Evolutionary conservation across 2,797 vertebrate species (phyloP), one percentile per base, ranked within the genome.

Genomic region (Pampus argenteus): DNA sequence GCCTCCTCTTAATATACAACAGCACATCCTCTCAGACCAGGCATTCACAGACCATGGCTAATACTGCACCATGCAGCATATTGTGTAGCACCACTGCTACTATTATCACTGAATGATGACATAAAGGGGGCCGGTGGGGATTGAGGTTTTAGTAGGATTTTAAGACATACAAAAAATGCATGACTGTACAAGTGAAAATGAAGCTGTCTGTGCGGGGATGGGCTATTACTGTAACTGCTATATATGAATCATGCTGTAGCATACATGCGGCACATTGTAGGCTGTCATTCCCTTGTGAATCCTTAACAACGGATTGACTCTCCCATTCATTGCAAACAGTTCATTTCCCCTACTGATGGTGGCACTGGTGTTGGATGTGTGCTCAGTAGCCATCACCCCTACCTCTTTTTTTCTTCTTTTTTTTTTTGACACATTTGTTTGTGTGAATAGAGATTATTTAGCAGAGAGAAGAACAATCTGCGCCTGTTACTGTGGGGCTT

Each of bases 361-460:
- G 31, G 10, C 11, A 34, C 31, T 34, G 44, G 44, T n/a, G 44
- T 8, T 45, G 17, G 44, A 45, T 45, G 44, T 45, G 2, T 18
- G 18, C 4, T 9, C 28, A 29, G 28, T 29, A 29, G 28, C 36
- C 23, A 10, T 36, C 62, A 54, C 52, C 45, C 25, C 57, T 66
- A 28, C 73, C 49, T 7, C 50, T 68, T 48, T 22, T 68, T 48
- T 22, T 34, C 44, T 6, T 67, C 45, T 59, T 57, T 66, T 79
- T 67, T 79, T 69, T 42, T 17, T 15, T 14, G 74, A 55, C 72
- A 74, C 47, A 42, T 57, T 59, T 65, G 59, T 6, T 62, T 62
- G 26, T 69, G 44, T 76, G 79, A 76, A 76, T 80, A 42, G 71
- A 79, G 83, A 88, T 89, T 77, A 86, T 82, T 87, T 31, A 54